Conservation (phyloP, 2,797 vertebrate species). For the Myotis findleyi region DNA sequence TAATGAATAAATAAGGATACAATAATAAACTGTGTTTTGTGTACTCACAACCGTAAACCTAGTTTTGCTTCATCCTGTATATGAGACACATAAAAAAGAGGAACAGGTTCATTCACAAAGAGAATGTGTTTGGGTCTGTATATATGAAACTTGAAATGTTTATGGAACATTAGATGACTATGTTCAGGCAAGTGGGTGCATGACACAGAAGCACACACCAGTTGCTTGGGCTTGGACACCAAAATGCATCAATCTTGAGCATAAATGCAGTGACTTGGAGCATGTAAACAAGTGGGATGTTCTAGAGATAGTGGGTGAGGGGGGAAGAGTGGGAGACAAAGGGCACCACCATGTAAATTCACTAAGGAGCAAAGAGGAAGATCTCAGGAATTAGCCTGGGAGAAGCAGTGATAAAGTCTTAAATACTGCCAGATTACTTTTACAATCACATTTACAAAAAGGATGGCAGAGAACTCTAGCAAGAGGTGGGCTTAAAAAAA, state of each 20-base stretch:
- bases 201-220: not conserved
- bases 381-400: not conserved
- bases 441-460: not conserved
- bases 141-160: not conserved
- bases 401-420: not conserved
- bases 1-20: no score
- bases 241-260: not conserved
- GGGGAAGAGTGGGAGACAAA: not conserved
- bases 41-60: no score
- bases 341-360: not conserved
- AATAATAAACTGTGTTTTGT: no score
- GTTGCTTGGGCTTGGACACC: not conserved
- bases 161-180: not conserved
- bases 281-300: not conserved
- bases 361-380: not conserved
- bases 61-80: no score
- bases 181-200: accelerated
- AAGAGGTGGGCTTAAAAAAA: no score
- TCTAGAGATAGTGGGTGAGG: accelerated
- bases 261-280: not conserved
- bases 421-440: not conserved
- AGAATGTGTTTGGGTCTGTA: not conserved
- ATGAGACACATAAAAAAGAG: not conserved
- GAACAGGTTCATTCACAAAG: not conserved
- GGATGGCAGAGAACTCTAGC: not conserved